Conservation (phyloP, 2,888 invertebrate species). For the Hypselothyrea guttata region DNA sequence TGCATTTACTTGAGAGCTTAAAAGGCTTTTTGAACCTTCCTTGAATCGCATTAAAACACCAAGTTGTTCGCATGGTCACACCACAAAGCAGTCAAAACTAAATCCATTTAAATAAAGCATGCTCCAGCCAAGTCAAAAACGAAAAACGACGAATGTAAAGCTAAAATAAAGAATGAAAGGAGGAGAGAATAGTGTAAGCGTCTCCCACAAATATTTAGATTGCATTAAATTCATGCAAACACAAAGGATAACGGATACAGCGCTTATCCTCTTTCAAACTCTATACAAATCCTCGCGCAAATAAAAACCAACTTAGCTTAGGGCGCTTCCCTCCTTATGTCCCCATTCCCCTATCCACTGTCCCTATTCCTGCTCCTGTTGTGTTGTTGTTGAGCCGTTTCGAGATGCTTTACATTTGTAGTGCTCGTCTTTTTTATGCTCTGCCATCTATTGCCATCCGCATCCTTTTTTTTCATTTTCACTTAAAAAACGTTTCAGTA, state of each 20-base stretch:
- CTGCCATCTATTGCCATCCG: constrained; percentile 39
- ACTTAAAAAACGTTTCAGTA: constrained; percentile 69
- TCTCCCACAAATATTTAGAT: constrained; percentile 74
- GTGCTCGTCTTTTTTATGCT: constrained; percentile 43
- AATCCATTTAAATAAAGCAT: constrained; percentile 56
- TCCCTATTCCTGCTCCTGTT: constrained; percentile 12
- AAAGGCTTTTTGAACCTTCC: constrained; percentile 8
- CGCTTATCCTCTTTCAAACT: constrained; percentile 73
- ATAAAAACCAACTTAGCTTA: constrained; percentile 49
- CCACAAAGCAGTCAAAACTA: constrained; percentile 39
- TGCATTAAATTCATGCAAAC: constrained; percentile 77
- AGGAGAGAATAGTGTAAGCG: constrained; percentile 7
- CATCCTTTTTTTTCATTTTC: constrained; percentile 67
- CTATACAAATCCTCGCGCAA: constrained; percentile 73
- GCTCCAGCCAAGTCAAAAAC: constrained; percentile 16
- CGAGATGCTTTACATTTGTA: constrained; percentile 34
- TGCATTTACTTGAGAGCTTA: neutral
- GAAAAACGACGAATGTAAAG: constrained; percentile 22
- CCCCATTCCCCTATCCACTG: constrained; percentile 12
- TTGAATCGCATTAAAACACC: constrained; percentile 37
- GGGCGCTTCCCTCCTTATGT: neutral
- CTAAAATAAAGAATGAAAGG: constrained; percentile 6
- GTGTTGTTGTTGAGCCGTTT: neutral
- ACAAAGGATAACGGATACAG: constrained; percentile 76
- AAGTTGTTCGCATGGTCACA: constrained; percentile 34